Base-by-base conservation (phyloP, 1,140 invertebrate genomes). In the Steinernema feltiae region DNA sequence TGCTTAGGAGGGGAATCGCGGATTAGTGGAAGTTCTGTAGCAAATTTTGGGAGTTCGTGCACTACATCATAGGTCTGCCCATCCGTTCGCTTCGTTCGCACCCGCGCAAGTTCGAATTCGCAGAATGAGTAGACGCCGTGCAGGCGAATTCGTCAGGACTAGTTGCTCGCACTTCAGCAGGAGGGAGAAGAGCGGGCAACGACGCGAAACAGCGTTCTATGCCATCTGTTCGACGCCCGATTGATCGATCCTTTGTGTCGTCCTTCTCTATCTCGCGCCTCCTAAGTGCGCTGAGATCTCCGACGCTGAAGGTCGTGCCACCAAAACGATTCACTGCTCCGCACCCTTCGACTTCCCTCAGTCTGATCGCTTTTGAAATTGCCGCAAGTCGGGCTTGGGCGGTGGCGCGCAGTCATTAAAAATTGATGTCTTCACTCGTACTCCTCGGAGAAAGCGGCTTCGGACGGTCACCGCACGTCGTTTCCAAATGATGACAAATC, bases 361-460 rank as follows among this genome's bases (percentile, higher is more conserved):
- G 7, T 46, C 41, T n/a, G 41, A 46, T 46, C 41, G 41, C 41
- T 46, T 46, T 46, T 46, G 24, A 63, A 63, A 63, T 63, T 21
- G 53, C 53, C 12, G 53, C 24, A n/a, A n/a, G n/a, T n/a, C n/a
- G n/a, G n/a, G n/a, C n/a, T n/a, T n/a, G n/a, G n/a, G n/a, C n/a
- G n/a, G n/a, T n/a, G n/a, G n/a, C n/a, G 53, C 53, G 53, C 53
- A 63, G 15, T 27, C 53, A 27, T 63, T 63, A 63, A 63, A 63
- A 63, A 63, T 63, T 63, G 24, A 63, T 63, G 53, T 63, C 53
- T 46, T 46, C 41, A 46, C 41, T 46, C 41, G 41, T n/a, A 63
- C 53, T 63, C 53, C 24, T 63, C 12, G 24, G 3, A 15, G 15
- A 63, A 63, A 63, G 53, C 53, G 53, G 53, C 53, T 63, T 63